Base-by-base conservation (phyloP, 2,113 vertebrate species). In the Okapia johnstoni region DNA sequence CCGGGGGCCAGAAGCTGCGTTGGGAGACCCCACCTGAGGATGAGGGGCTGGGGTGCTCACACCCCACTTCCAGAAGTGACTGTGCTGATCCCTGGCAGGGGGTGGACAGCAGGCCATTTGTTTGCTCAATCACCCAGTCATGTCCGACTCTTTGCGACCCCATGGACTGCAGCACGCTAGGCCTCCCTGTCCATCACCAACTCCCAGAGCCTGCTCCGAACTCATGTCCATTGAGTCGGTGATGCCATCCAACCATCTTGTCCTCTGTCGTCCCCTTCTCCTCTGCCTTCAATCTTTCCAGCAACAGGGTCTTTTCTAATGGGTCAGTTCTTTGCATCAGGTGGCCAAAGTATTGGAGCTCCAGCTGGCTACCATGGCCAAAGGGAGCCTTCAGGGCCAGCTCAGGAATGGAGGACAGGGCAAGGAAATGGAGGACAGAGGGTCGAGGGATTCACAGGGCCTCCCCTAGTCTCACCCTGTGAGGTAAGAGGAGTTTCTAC, bases 361-460 rank as follows among this genome's bases (percentile, higher is more conserved):
- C n/a, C n/a, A 52, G 54, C 21, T 14, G 33, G 63, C 25, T 52
- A 43, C n/a, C 33, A n/a, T 1, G 25, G 55, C 23, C 21, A 86
- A 26, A 16, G 19, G 61, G 43, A 83, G 23, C 43, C 55, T 50
- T 36, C 12, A 36, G 63, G 19, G 16, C 21, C 9, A 6, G 30
- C 0, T 0, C 30, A 54, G 48, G 33, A 4, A 4, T 13, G 11
- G 79, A 81, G 77, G 66, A 55, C 26, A 40, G 46, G 55, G 16
- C 26, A 19, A n/a, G 33, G 61, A n/a, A 63, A n/a, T n/a, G 16
- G 61, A 63, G n/a, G 63, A 1, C 5, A 13, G 26, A 19, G 70
- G 21, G n/a, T 10, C 2, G 0, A 0, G 7, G 33, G 48, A 12
- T 25, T 26, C 73, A 63, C 2, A 19, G 70, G n/a, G 15, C 55